Evolutionary conservation across 2,888 invertebrate species (phyloP).

Genomic region (Phengaris alcon): DNA sequence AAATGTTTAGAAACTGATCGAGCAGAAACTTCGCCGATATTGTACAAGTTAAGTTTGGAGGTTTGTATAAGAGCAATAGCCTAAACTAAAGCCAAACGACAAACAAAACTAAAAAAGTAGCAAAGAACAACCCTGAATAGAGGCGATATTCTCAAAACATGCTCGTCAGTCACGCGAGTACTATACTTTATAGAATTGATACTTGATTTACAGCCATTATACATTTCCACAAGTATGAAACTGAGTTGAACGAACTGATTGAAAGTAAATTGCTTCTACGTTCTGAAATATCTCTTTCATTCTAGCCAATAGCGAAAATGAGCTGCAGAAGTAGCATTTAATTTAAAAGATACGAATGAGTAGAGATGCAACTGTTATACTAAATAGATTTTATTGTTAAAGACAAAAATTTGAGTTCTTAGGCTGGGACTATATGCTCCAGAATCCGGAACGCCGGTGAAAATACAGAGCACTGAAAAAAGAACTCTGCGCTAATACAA

Average conservation of each 20-base stretch:
- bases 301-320: slow-evolving; percentile 1
- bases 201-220: not conserved
- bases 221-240: slow-evolving; percentile 12
- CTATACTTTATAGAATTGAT: slow-evolving; percentile 10
- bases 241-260: slow-evolving; percentile 43
- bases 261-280: slow-evolving; percentile 69
- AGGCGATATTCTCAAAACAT: not conserved
- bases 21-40: too few relatives aligned
- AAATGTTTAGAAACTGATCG: too few relatives aligned
- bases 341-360: slow-evolving; percentile 7
- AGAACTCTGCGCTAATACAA: too few relatives aligned
- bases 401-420: too few relatives aligned
- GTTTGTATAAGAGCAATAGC: too few relatives aligned
- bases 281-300: slow-evolving; percentile 33
- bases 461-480: too few relatives aligned
- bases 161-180: slow-evolving; percentile 2
- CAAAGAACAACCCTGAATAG: not conserved
- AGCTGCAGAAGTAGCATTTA: not conserved
- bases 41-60: too few relatives aligned
- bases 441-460: too few relatives aligned
- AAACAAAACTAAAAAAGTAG: not conserved
- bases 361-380: not conserved
- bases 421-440: too few relatives aligned
- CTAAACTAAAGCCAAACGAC: not conserved
- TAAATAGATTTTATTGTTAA: too few relatives aligned